Percentiles rank a stretch among this genome's conserved stretches.
phyloP scores from a whole-genome alignment of 2,113 vertebrate species.

The Neodon shergylaensis region DNA sequence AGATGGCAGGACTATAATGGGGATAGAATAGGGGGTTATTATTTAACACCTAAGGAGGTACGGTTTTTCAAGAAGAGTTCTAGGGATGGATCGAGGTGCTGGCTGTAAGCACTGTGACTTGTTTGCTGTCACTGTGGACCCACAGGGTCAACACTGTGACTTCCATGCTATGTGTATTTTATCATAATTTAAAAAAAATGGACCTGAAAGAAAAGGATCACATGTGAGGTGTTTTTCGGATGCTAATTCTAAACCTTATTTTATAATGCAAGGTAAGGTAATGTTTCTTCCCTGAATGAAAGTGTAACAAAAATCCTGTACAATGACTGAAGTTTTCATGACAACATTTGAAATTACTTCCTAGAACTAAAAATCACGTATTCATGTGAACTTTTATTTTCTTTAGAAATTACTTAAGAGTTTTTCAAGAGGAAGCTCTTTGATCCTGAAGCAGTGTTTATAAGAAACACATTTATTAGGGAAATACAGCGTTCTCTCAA shows the following conservation, averaged over 20 bases:
- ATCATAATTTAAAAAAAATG: not conserved
- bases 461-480: constrained; percentile 48
- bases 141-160: not conserved
- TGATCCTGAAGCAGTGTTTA: constrained; percentile 25
- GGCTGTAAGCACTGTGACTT: not conserved
- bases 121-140: not conserved
- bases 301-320: constrained; percentile 24
- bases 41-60: not conserved
- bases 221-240: constrained; percentile 33
- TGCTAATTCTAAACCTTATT: constrained; percentile 55
- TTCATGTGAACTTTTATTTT: constrained; percentile 46
- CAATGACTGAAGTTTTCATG: constrained; percentile 31
- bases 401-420: constrained; percentile 51
- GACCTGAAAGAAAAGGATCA: constrained; percentile 1
- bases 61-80: constrained; percentile 12
- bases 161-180: constrained; percentile 31
- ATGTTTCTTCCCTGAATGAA: constrained; percentile 51
- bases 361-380: constrained; percentile 29
- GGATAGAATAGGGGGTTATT: not conserved
- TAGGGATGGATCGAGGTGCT: not conserved
- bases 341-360: constrained; percentile 55
- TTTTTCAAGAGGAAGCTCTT: constrained; percentile 35
- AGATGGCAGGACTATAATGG: not conserved
- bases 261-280: constrained; percentile 48
- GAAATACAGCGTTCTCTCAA: constrained; percentile 39